phyloP scores from a whole-genome alignment of 2,113 vertebrate species.

The Gallinago undulata region DNA sequence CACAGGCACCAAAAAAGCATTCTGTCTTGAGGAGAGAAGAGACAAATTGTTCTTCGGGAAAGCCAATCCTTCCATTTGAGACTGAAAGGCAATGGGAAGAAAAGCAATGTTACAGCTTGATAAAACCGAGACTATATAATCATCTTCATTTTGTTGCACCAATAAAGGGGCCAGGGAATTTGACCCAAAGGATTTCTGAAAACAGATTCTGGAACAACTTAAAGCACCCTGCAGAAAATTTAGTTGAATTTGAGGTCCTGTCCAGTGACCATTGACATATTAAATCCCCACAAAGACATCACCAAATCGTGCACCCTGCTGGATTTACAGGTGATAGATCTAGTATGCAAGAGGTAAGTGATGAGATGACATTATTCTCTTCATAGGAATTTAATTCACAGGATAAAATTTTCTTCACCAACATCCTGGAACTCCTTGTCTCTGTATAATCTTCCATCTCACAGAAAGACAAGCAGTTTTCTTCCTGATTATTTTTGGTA shows the following conservation, averaged over 20 bases:
- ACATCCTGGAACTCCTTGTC: neutral
- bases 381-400: neutral
- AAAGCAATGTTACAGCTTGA: neutral
- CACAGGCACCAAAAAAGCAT: neutral
- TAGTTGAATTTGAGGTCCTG: neutral
- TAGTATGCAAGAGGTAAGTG: neutral
- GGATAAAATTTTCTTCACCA: neutral
- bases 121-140: neutral
- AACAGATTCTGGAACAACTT: neutral
- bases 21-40: neutral
- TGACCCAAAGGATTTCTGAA: neutral
- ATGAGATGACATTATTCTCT: neutral
- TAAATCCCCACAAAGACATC: neutral
- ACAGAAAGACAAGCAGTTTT: neutral
- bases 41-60: neutral
- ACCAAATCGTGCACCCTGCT: neutral
- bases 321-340: neutral
- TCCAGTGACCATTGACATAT: neutral
- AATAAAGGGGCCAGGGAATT: neutral
- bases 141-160: neutral
- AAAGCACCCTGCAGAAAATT: neutral
- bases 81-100: neutral
- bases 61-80: neutral
- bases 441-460: neutral
- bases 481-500: neutral